Base-by-base conservation (phyloP, 2,888 invertebrate genomes). In the Phengaris arion region DNA sequence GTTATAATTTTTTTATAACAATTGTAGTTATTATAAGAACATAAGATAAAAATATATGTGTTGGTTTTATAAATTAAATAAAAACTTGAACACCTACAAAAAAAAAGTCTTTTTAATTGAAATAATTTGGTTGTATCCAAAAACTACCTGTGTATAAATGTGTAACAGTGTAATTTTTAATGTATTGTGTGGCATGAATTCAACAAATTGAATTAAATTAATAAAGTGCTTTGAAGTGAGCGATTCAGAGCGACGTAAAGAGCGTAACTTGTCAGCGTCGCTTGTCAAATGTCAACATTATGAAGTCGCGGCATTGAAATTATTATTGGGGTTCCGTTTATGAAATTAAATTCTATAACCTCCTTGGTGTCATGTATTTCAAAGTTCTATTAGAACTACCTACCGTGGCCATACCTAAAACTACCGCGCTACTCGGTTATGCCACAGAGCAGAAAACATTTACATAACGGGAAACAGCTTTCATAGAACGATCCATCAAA, bases 241-340 rank as follows among this genome's bases (percentile, higher is more conserved):
- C 51, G 76, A 68, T 77, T 78, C 75, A 78, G 77, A 77, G 52
- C 68, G 64, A 83, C 74, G 55, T 74, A 78, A 74, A 78, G 78
- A 80, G 79, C 83, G 90, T 89, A 91, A 89, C 84, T 78, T 85
- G 89, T 91, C 91, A 87, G 89, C 84, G 85, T 89, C 91, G 92
- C 89, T 86, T 91, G 92, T 93, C 93, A 93, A 89, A 88, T 85
- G 89, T 87, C 88, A 87, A 85, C 88, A 79, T 84, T 90, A 85
- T 87, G 88, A 87, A 90, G 87, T 87, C 85, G 86, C 87, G 86
- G 86, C 87, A 89, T 89, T 88, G 86, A 86, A 86, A 88, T 85
- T 89, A 90, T 51, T 70, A 22, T 72, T 72, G 22, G 72, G 72
- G 72, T 72, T 35, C 72, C 72, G 35, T 22, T 13, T 64, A 3